Evolutionary conservation across 1,140 invertebrate genomes (phyloP).

Genomic region (Daktulosphaira vitifoliae): DNA sequence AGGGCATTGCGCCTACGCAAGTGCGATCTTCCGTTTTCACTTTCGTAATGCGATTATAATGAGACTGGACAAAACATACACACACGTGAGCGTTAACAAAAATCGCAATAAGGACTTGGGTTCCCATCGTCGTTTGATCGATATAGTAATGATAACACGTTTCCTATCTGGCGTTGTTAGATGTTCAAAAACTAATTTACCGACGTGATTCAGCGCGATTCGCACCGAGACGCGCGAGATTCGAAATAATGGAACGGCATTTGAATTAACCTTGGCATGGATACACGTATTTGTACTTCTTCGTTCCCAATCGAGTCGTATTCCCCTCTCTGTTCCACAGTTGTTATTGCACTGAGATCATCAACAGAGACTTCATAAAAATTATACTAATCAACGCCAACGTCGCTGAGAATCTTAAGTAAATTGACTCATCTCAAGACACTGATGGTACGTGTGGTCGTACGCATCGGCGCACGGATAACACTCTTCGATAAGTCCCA

Average conservation of each 20-base stretch:
- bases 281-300: neutral
- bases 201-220: slow-evolving; percentile 28
- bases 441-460: too few species aligned
- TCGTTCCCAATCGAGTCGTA: too few species aligned
- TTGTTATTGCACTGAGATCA: too few species aligned
- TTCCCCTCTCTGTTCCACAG: too few species aligned
- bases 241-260: neutral
- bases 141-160: slow-evolving; percentile 16
- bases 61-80: neutral
- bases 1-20: slow-evolving; percentile 1
- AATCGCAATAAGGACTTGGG: slow-evolving; percentile 12
- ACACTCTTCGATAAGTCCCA: too few species aligned
- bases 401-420: too few species aligned
- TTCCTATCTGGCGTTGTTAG: neutral
- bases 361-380: too few species aligned
- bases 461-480: too few species aligned
- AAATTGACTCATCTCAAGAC: too few species aligned
- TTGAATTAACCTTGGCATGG: slow-evolving; percentile 25
- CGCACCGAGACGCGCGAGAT: neutral
- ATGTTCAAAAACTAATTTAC: slow-evolving; percentile 32
- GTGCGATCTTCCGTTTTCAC: slow-evolving; percentile 23
- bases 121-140: slow-evolving; percentile 24
- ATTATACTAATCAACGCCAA: too few species aligned
- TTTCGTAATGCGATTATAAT: slow-evolving; percentile 27
- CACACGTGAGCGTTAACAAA: neutral